Conservation (phyloP, 1,140 invertebrate genomes). For the Elysia chlorotica region DNA sequence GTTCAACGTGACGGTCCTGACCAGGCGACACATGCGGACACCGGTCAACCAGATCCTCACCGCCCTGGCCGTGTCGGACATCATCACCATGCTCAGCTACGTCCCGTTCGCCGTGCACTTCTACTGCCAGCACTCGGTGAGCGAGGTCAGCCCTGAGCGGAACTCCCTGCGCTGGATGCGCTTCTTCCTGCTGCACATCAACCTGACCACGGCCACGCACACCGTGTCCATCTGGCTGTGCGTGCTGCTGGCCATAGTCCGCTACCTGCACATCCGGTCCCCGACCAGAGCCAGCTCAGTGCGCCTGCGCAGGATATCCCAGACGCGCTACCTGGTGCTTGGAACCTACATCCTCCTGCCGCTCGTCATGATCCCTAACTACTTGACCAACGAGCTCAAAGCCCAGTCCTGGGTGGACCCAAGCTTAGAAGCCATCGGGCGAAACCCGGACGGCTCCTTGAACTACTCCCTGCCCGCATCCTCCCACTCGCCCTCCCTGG, state of each 20-base stretch:
- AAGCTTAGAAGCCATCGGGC: too few species aligned
- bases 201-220: slow-evolving; percentile 82
- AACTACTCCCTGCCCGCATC: too few species aligned
- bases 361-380: slow-evolving; percentile 79
- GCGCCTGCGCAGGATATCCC: slow-evolving; percentile 67
- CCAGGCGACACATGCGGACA: slow-evolving; percentile 80
- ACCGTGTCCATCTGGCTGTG: slow-evolving; percentile 94
- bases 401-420: slow-evolving; percentile 2
- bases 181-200: slow-evolving; percentile 56
- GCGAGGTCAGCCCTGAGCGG: slow-evolving; percentile 29
- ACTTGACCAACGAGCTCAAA: slow-evolving; percentile 58
- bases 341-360: slow-evolving; percentile 75
- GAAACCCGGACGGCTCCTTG: too few species aligned
- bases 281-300: slow-evolving; percentile 73
- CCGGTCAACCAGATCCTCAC: slow-evolving; percentile 87
- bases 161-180: slow-evolving; percentile 52
- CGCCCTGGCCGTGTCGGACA: slow-evolving; percentile 80
- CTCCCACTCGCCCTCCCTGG: too few species aligned
- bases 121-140: slow-evolving; percentile 42
- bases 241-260: slow-evolving; percentile 87
- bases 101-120: slow-evolving; percentile 80
- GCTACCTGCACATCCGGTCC: slow-evolving; percentile 81
- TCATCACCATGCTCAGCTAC: slow-evolving; percentile 87
- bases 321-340: slow-evolving; percentile 72
- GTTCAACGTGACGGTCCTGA: slow-evolving; percentile 87